Base-by-base conservation (phyloP, 2,797 vertebrate genomes). In the Phalloptychus januarius region DNA sequence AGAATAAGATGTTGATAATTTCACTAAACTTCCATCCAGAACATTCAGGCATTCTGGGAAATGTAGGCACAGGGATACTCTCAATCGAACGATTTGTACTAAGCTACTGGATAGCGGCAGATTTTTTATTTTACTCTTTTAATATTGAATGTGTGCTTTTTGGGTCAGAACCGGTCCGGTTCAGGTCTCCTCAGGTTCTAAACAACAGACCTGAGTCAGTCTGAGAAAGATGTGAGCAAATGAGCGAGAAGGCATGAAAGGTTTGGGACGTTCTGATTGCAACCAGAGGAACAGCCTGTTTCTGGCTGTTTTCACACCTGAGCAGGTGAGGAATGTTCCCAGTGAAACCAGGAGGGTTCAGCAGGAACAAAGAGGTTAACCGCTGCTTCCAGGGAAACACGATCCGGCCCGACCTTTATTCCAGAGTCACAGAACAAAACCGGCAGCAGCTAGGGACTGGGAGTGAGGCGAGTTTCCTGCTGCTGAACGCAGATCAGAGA, bases 271-370 rank as follows among this genome's bases (percentile, higher is more conserved):
- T 54, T 1, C 23, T 11, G 52, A 25, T 54, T 1, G 25, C n/a
- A n/a, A n/a, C 25, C 52, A 31, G 25, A 58, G n/a, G 31, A 36
- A n/a, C 16, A 8, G 0, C 28, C 15, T 20, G 58, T 63, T 71
- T 7, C 48, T n/a, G 5, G 16, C 48, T 56, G 5, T 28, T 12
- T 46, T 61, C 70, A 16, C 65, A 74, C 72, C 74, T 81, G 76
- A 72, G 56, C 78, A 77, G 84, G 77, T 82, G 70, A 71, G 79
- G 78, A 76, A 8, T 7, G 74, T 28, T 78, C 79, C 77, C n/a
- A 71, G 7, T 63, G 76, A 84, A 85, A 81, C 78, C 81, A 38
- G 33, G 36, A 23, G 36, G 8, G 0, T 65, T 67, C 38, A 4
- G n/a, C 7, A 5, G 16, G 2, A 44, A 79, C 77, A 81, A 79